Evolutionary conservation across 2,888 invertebrate genomes (phyloP).

Genomic region (Athalia circularis): DNA sequence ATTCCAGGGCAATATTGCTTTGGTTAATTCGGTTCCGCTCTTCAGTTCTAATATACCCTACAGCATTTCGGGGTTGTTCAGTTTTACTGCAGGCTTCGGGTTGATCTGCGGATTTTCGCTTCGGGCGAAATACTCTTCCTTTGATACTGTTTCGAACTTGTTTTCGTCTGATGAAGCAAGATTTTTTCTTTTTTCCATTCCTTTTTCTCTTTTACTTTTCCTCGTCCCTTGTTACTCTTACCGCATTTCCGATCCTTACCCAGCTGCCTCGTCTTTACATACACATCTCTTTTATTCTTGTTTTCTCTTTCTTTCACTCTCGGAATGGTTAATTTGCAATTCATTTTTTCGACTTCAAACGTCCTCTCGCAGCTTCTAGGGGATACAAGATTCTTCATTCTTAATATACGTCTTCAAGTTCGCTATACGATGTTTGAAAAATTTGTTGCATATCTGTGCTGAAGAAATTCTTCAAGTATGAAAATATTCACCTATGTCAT

Average conservation of each 20-base stretch:
- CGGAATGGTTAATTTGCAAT: too few relatives aligned
- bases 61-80: conserved; percentile 31
- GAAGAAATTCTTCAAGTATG: too few relatives aligned
- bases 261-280: background rate
- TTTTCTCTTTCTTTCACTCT: too few relatives aligned
- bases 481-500: too few relatives aligned
- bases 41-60: background rate
- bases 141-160: conserved; percentile 32
- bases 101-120: background rate
- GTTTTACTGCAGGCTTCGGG: conserved; percentile 2
- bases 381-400: too few relatives aligned
- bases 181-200: background rate
- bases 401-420: too few relatives aligned
- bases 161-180: conserved; percentile 22
- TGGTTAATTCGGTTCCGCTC: conserved; percentile 20
- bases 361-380: background rate
- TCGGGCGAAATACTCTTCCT: conserved; percentile 22
- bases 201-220: background rate
- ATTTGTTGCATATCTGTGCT: too few relatives aligned
- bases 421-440: too few relatives aligned
- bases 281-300: too few relatives aligned
- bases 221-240: background rate
- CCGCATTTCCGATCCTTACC: background rate
- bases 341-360: background rate
- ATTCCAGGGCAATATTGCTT: conserved; percentile 28